Evolutionary conservation across 2,888 invertebrate genomes (phyloP), one percentile per base, ranked within the genome.

Genomic region (Tachina fera): DNA sequence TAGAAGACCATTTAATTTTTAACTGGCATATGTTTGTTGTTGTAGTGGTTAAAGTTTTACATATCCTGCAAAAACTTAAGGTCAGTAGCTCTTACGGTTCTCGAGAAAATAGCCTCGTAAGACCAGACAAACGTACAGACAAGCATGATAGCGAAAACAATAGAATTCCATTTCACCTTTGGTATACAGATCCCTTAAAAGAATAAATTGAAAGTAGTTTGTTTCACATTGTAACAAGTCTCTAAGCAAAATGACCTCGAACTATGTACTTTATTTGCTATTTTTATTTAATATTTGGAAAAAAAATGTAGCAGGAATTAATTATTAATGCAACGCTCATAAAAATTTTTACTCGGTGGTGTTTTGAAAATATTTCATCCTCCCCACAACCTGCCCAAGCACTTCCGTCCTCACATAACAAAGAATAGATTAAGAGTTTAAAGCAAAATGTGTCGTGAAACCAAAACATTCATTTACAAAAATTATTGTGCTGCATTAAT

Each of bases 381-480:
- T 43, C 43, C 31, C 5, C 41, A 11, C 10, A 16, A 16, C 61
- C 61, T 5, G 4, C 39, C 13, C 13, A 19, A 2, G 16, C 13
- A 10, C n/a, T 14, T 65, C 43, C 11, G 4, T 43, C 14, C 13
- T 45, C 65, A n/a, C n/a, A 9, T 67, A 6, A 2, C 3, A 60
- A 47, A 39, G 11, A 56, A 68, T 61, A 72, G 47, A 70, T 43
- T 61, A 47, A 16, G n/a, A 61, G 16, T 19, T 56, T 22, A 67
- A 83, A 78, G 71, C 53, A 68, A 78, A 80, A 77, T 72, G 60
- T 78, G 79, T 77, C 79, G 85, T 85, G 81, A 84, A 85, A 87
- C 61, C 75, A 71, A 81, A 87, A 85, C 85, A 85, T 85, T 85
- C 65, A 82, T 85, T 85, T 82, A 82, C 85, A 85, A 85, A 85